Evolutionary conservation across 2,888 invertebrate species (phyloP).

Genomic region (Allacma fusca): DNA sequence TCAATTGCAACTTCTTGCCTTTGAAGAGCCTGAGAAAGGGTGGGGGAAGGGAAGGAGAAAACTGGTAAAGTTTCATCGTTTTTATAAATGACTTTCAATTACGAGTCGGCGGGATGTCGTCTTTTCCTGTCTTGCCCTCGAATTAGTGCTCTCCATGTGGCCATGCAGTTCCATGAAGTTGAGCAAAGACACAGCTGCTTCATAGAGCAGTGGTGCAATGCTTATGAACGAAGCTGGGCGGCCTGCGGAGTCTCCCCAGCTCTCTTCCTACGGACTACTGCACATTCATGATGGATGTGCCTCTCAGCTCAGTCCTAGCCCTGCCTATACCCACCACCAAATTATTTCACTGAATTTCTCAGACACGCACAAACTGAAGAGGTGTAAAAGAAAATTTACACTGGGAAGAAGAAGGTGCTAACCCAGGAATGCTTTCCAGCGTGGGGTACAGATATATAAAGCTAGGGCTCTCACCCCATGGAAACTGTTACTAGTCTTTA

Average conservation of each 20-base stretch:
- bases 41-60: neutral
- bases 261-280: conserved; percentile 23
- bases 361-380: neutral
- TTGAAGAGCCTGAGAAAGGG: neutral
- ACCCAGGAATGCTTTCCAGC: too few species aligned
- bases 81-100: conserved; percentile 30
- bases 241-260: neutral
- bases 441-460: neutral
- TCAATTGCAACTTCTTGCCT: neutral
- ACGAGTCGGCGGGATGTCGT: neutral
- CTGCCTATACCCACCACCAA: conserved; percentile 9
- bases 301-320: conserved; percentile 13
- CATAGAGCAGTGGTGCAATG: too few species aligned
- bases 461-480: neutral
- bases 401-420: too few species aligned
- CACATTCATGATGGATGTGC: conserved; percentile 35
- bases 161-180: neutral
- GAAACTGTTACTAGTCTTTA: neutral
- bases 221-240: neutral
- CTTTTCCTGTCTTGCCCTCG: conserved; percentile 9
- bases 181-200: neutral
- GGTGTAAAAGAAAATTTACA: conserved; percentile 25
- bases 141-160: conserved; percentile 33
- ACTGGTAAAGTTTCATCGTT: conserved; percentile 30
- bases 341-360: conserved; percentile 26